A percentile compares a stretch with the other conserved stretches of the same genome.
Conservation (phyloP, 2,113 vertebrate species). For the Apodemus speciosus region DNA sequence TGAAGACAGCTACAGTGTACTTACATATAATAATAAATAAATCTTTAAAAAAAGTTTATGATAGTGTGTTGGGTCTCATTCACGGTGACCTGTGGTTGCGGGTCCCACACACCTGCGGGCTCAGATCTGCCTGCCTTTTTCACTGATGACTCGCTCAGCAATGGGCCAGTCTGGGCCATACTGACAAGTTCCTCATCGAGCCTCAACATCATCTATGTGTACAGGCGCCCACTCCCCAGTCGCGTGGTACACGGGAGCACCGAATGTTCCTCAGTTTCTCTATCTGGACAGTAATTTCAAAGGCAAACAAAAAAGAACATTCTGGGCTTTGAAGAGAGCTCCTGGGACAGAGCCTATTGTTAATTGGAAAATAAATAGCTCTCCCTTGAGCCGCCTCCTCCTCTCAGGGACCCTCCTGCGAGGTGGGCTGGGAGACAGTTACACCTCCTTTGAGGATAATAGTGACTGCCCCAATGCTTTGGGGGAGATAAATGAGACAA, state of each 20-base stretch:
- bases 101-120: background rate
- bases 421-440: slow-evolving; percentile 51
- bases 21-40: too few species aligned
- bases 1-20: too few species aligned
- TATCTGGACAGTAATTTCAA: background rate
- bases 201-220: background rate
- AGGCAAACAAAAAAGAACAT: slow-evolving; percentile 45
- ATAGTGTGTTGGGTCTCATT: background rate
- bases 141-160: background rate
- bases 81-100: background rate
- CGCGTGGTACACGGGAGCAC: background rate
- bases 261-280: slow-evolving; percentile 35
- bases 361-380: slow-evolving; percentile 71
- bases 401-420: slow-evolving; percentile 48
- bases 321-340: slow-evolving; percentile 46
- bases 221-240: background rate
- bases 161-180: background rate
- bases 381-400: background rate
- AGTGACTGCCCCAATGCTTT: slow-evolving; percentile 57
- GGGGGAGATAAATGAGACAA: slow-evolving; percentile 67
- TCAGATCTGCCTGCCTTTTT: background rate
- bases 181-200: background rate
- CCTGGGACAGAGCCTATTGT: slow-evolving; percentile 40
- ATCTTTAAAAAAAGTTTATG: too few species aligned
- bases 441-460: slow-evolving; percentile 73